A percentile compares a stretch with the other conserved stretches of the same genome.
phyloP scores from a whole-genome alignment of 2,888 invertebrate genomes.

The Aporophyla lueneburgensis region DNA sequence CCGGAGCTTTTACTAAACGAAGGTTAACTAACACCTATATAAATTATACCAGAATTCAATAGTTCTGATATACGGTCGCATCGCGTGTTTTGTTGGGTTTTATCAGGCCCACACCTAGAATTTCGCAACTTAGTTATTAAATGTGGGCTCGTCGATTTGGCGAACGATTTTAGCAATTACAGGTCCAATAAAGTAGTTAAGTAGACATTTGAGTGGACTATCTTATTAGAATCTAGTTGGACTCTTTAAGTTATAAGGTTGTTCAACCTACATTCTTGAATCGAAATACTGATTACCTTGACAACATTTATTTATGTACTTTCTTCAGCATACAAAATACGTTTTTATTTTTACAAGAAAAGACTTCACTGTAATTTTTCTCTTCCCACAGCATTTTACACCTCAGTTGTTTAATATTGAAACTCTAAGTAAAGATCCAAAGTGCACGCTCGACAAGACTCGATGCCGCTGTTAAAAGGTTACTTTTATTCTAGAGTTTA shows the following conservation, averaged over 20 bases:
- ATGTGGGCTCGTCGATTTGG: slow-evolving; percentile 51
- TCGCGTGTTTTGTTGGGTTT: slow-evolving; percentile 77
- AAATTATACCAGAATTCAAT: slow-evolving; percentile 62
- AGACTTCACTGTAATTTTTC: slow-evolving; percentile 23
- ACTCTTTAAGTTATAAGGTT: slow-evolving; percentile 25
- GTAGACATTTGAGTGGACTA: slow-evolving; percentile 47
- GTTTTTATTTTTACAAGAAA: slow-evolving; percentile 23
- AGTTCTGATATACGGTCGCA: slow-evolving; percentile 75
- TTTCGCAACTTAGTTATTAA: slow-evolving; percentile 73
- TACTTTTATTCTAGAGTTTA: slow-evolving; percentile 44
- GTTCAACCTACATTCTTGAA: slow-evolving; percentile 10
- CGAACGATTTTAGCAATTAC: slow-evolving; percentile 58
- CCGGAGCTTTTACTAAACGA: slow-evolving; percentile 64
- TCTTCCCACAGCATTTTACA: slow-evolving; percentile 16
- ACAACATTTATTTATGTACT: slow-evolving; percentile 24
- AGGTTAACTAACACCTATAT: slow-evolving; percentile 63
- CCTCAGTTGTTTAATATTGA: slow-evolving; percentile 40
- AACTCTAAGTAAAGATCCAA: slow-evolving; percentile 47
- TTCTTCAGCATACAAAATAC: slow-evolving; percentile 4
- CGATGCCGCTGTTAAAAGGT: slow-evolving; percentile 50
- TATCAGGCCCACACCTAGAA: slow-evolving; percentile 81
- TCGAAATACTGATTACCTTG: slow-evolving; percentile 17
- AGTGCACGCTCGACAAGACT: slow-evolving; percentile 53
- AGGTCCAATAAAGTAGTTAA: slow-evolving; percentile 54
- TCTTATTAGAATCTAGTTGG: slow-evolving; percentile 33